Base-by-base conservation (phyloP, 2,888 invertebrate species). In the Dione vanillae region DNA sequence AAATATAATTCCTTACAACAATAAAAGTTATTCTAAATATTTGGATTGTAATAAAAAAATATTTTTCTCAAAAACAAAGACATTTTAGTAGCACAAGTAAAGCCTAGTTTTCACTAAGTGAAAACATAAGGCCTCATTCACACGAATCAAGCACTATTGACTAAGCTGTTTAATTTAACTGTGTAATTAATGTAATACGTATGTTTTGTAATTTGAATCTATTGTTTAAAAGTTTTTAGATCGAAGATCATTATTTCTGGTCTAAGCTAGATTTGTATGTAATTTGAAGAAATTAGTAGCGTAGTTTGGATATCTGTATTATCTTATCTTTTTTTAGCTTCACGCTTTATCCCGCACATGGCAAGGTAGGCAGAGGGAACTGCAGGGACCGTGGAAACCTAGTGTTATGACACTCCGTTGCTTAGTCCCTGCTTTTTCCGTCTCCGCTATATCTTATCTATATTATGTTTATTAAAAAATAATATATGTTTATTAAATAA, bases 41-140 rank as follows among this genome's bases (percentile, higher is more conserved):
- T 27, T 27, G 5, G 27, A 27, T 5, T 27, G 27, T 27, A 27
- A 27, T 3, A 27, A 27, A n/a, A n/a, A n/a, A n/a, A n/a, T n/a
- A n/a, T 19, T 16, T 43, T 59, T 16, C 9, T 19, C 9, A 27
- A 35, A 47, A 19, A 49, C 37, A 67, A 59, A 54, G 16, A 16
- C 16, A 16, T 67, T 67, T 49, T 45, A 35, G 65, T 56, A 70
- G 65, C 64, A 67, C 58, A 58, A 64, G 49, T 74, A 64, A 74
- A 72, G 69, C 71, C 74, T 41, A 78, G 79, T 79, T 83, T 83
- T 81, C 82, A 80, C 81, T 78, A 49, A 78, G 83, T 79, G 82
- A 83, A 85, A 84, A 80, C 79, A 78, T 79, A 73, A 76, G 75
- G 74, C 75, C 74, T 54, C 61, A 75, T 82, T 80, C 81, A 77